Evolutionary conservation across 2,888 invertebrate genomes (phyloP).

Genomic region (Andrena camellia): DNA sequence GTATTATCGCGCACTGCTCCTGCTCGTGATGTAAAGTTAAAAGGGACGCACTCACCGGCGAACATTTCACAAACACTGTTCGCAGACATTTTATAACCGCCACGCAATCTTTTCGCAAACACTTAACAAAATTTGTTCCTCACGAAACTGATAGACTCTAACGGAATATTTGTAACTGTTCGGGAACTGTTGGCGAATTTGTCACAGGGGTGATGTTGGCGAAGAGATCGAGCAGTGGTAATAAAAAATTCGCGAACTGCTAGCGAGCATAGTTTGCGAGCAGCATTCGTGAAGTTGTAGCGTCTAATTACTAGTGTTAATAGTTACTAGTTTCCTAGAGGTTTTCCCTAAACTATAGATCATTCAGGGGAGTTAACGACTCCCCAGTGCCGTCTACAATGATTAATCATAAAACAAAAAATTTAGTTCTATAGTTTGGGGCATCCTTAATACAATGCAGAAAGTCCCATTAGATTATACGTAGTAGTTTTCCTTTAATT

Average conservation of each 20-base stretch:
- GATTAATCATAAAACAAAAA: no score
- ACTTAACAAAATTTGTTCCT: not conserved
- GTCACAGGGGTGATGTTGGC: not conserved
- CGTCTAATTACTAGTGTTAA: no score
- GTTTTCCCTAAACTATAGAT: no score
- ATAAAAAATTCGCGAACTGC: not conserved
- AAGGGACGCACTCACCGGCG: not conserved
- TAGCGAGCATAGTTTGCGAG: not conserved
- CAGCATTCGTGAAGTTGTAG: no score
- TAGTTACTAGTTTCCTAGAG: no score
- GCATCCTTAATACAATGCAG: no score
- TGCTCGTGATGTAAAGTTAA: not conserved
- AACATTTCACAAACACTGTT: not conserved
- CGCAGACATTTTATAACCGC: not conserved
- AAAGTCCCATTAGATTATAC: no score
- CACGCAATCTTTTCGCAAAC: not conserved
- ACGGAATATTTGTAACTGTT: not conserved
- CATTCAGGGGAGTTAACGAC: no score
- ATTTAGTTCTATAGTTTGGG: no score
- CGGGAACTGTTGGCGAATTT: not conserved
- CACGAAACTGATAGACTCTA: not conserved
- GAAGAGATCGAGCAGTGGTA: not conserved
- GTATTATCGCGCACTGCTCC: not conserved
- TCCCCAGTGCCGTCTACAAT: no score
- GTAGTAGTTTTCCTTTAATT: no score